Percentiles rank a stretch among this genome's conserved stretches.
phyloP scores from a whole-genome alignment of 92 coral and sea anemone genomes.

The Umimayanthus kanabou region DNA sequence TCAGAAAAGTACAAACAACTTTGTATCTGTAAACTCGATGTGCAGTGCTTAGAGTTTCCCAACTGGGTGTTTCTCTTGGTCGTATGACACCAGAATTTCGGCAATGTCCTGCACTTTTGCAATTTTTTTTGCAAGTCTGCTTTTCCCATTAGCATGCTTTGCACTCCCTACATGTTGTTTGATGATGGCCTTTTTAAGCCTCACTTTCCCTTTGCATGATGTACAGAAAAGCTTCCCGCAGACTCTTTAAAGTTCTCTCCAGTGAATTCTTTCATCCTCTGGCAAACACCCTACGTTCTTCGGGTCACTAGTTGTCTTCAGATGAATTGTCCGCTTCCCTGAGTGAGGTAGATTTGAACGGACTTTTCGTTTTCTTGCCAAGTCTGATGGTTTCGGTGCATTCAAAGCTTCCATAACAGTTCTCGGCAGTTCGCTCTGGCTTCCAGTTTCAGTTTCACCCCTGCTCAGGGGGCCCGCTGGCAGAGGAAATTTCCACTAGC shows the following conservation, averaged over 20 bases:
- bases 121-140: conserved; percentile 21
- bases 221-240: too few relatives aligned
- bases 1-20: conserved; percentile 57
- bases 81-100: conserved; percentile 14
- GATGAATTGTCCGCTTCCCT: conserved; percentile 19
- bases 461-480: conserved; percentile 18
- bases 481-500: conserved; percentile 19
- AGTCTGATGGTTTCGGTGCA: conserved; percentile 35
- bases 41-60: conserved; percentile 41
- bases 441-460: conserved; percentile 15
- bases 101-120: conserved; percentile 41
- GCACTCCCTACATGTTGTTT: conserved; percentile 35
- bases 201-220: conserved; percentile 5
- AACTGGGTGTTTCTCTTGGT: conserved; percentile 22
- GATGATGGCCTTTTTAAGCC: conserved; percentile 31
- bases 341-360: conserved; percentile 33
- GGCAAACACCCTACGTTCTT: too few relatives aligned
- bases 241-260: conserved; percentile 44
- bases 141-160: conserved; percentile 40
- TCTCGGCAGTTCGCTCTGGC: conserved; percentile 11
- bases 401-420: conserved; percentile 2
- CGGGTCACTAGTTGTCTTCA: conserved; percentile 34
- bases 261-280: conserved; percentile 31
- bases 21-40: conserved; percentile 54
- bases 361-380: too few relatives aligned